These are phyloP conservation scores for Pachyuromys duprasi DNA, from an alignment of 2,797 vertebrate genomes.

Conservation along the genomic window DNA sequence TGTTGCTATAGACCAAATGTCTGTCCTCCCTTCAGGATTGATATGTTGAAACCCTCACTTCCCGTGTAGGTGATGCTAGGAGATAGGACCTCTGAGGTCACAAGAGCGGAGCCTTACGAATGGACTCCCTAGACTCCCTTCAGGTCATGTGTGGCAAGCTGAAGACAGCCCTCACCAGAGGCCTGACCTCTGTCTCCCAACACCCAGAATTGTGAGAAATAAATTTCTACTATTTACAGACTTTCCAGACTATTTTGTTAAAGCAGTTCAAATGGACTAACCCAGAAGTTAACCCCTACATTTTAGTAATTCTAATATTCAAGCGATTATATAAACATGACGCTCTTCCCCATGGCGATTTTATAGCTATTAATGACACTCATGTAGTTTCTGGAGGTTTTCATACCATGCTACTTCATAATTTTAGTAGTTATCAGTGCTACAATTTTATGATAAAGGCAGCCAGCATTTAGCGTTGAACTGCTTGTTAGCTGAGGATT, in stretches of 20 bases:
- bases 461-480: neutral
- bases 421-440: slow-evolving; percentile 27
- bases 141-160: neutral
- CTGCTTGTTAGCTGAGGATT: neutral
- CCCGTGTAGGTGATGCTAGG: neutral
- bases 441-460: slow-evolving; percentile 22
- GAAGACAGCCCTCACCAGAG: neutral
- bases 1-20: neutral
- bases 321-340: slow-evolving; percentile 20
- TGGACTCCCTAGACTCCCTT: neutral
- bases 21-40: neutral
- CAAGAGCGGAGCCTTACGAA: neutral
- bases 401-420: slow-evolving; percentile 47
- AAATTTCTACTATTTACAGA: neutral
- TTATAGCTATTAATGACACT: slow-evolving; percentile 30
- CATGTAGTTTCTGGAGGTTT: slow-evolving; percentile 19
- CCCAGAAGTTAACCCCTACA: neutral
- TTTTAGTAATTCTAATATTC: slow-evolving; percentile 4
- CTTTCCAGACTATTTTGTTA: neutral
- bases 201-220: neutral
- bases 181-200: neutral
- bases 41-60: neutral
- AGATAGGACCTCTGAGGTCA: neutral
- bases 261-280: neutral
- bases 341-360: neutral